A percentile compares a stretch with the other conserved stretches of the same genome.
Evolutionary conservation across 1,140 invertebrate genomes (phyloP).

Genomic region (Drosophila bocki): DNA sequence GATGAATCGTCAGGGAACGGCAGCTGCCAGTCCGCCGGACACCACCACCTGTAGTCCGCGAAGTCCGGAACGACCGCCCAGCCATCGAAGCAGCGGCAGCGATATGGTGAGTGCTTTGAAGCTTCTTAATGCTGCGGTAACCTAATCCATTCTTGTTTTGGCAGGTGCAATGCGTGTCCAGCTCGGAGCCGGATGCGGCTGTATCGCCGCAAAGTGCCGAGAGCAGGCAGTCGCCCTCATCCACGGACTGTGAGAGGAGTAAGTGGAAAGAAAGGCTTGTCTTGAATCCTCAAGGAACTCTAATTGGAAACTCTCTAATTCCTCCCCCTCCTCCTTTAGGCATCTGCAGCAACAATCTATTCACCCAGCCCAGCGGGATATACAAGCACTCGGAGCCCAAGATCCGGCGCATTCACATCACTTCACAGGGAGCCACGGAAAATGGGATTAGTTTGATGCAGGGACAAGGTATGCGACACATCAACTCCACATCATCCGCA

Average conservation of each 20-base stretch:
- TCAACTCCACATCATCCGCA: constrained; percentile 39
- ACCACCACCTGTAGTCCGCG: constrained; percentile 92
- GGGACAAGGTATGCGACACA: constrained; percentile 71
- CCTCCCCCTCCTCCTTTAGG: constrained; percentile 20
- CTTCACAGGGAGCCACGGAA: constrained; percentile 60
- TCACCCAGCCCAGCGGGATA: constrained; percentile 66
- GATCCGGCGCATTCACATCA: constrained; percentile 80
- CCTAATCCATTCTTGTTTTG: constrained; percentile 55
- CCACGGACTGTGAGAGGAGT: constrained; percentile 80
- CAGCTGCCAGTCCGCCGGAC: constrained; percentile 88
- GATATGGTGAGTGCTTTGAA: constrained; percentile 70
- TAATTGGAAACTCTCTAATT: not conserved
- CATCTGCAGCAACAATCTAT: constrained; percentile 52
- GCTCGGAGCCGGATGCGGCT: constrained; percentile 91
- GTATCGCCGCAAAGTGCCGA: constrained; percentile 77
- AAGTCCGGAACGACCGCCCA: constrained; percentile 79
- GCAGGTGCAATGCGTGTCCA: constrained; percentile 93
- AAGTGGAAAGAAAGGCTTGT: not conserved
- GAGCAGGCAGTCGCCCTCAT: constrained; percentile 79
- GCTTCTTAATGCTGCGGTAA: rapidly evolving
- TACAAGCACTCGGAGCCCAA: constrained; percentile 82
- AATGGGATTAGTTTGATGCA: constrained; percentile 44
- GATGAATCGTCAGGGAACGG: constrained; percentile 82
- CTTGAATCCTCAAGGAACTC: not conserved
- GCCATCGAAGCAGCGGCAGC: constrained; percentile 82